These are phyloP conservation scores for Caenorhabditis panamensis DNA, from an alignment of 2,888 invertebrate genomes.

Conservation along the genomic window DNA sequence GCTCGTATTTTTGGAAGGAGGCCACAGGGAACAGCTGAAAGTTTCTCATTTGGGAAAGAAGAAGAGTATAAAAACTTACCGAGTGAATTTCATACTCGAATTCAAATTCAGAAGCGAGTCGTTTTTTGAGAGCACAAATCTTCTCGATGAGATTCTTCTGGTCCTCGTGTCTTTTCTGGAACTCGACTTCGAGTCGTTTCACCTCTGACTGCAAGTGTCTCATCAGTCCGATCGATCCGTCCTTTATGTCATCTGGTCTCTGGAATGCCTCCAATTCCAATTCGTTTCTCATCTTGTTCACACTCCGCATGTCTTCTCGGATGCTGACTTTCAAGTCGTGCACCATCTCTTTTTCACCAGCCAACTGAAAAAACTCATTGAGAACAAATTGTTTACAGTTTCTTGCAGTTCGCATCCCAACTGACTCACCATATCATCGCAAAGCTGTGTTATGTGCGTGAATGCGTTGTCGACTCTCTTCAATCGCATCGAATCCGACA, in stretches of 20 bases:
- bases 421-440: slow-evolving; percentile 55
- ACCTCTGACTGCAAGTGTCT: slow-evolving; percentile 52
- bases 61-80: slow-evolving; percentile 9
- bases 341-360: slow-evolving; percentile 54
- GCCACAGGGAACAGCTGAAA: slow-evolving; percentile 47
- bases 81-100: slow-evolving; percentile 39
- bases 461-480: slow-evolving; percentile 58
- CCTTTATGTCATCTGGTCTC: slow-evolving; percentile 33
- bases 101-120: slow-evolving; percentile 43
- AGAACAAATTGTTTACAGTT: background rate
- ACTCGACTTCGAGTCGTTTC: slow-evolving; percentile 41
- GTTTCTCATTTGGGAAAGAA: background rate
- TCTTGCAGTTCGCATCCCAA: background rate
- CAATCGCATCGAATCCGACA: slow-evolving; percentile 48
- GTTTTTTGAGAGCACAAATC: slow-evolving; percentile 25
- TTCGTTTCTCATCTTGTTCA: slow-evolving; percentile 43
- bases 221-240: slow-evolving; percentile 47
- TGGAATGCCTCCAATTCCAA: slow-evolving; percentile 42
- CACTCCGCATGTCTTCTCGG: slow-evolving; percentile 34
- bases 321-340: slow-evolving; percentile 30
- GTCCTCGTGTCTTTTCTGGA: slow-evolving; percentile 41
- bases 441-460: slow-evolving; percentile 42
- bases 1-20: slow-evolving; percentile 29
- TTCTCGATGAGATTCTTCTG: slow-evolving; percentile 49
- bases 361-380: slow-evolving; percentile 42